Evolutionary conservation across 1,140 invertebrate genomes (phyloP).

Genomic region (Amyelois transitella): DNA sequence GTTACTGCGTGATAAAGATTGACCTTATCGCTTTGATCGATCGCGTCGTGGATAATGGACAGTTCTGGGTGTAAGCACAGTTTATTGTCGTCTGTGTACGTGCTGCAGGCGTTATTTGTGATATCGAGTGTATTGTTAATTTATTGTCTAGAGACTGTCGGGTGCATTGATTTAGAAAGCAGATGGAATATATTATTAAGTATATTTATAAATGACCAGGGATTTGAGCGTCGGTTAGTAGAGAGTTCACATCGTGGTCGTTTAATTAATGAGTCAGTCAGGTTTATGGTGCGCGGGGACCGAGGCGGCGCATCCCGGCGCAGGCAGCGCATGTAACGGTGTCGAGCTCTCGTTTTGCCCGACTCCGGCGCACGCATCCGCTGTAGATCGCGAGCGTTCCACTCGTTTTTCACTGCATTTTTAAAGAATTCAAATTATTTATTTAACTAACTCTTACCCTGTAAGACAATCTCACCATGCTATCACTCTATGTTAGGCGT

Average conservation of each 20-base stretch:
- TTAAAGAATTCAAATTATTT: constrained; percentile 14
- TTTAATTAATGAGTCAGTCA: constrained; percentile 33
- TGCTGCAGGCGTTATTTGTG: constrained; percentile 59
- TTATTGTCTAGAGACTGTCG: constrained; percentile 26
- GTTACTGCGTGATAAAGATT: constrained; percentile 71
- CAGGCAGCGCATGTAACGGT: constrained; percentile 43
- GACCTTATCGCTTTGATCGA: constrained; percentile 31
- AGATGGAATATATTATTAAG: constrained; percentile 28
- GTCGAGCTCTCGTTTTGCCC: constrained; percentile 46
- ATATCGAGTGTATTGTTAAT: constrained; percentile 60
- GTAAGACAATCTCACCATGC: constrained; percentile 15
- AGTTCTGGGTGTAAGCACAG: constrained; percentile 24
- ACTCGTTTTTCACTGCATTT: constrained; percentile 1
- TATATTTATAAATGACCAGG: constrained; percentile 31
- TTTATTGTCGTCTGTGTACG: constrained; percentile 30
- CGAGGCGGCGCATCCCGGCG: constrained; percentile 28
- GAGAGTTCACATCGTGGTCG: constrained; percentile 14
- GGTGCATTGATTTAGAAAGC: constrained; percentile 23
- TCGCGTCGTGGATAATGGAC: constrained; percentile 45
- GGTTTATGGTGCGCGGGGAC: constrained; percentile 22
- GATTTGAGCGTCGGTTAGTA: constrained; percentile 15
- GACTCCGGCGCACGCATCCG: constrained; percentile 28
- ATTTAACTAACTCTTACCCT: neutral
- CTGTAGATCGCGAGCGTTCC: constrained; percentile 14
- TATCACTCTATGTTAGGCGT: constrained; percentile 2